phyloP scores from a whole-genome alignment of 2,888 invertebrate genomes.

The Lasioglossum villosulum region DNA sequence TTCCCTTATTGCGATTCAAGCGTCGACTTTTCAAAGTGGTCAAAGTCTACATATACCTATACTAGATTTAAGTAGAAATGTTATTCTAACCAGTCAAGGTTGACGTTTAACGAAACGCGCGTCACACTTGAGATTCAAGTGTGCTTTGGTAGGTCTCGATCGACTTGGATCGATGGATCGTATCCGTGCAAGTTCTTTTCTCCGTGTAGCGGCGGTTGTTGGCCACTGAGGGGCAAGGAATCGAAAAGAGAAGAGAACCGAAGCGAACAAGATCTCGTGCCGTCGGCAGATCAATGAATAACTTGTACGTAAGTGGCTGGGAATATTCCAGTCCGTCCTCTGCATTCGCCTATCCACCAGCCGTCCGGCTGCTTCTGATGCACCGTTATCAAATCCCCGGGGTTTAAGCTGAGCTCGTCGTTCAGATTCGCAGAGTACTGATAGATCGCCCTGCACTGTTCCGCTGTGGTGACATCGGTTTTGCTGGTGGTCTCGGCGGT shows the following conservation, averaged over 20 bases:
- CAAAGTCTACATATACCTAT: background rate
- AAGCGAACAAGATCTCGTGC: background rate
- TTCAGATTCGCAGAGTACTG: constrained; percentile 94
- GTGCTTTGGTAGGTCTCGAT: constrained; percentile 36
- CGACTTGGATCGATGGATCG: background rate
- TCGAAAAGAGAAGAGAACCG: background rate
- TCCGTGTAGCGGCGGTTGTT: background rate
- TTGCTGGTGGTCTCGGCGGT: constrained; percentile 52
- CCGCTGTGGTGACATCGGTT: constrained; percentile 64
- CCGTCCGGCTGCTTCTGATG: constrained; percentile 96
- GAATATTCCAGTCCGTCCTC: constrained; percentile 94
- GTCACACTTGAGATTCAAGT: constrained; percentile 11
- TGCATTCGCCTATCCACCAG: constrained; percentile 97
- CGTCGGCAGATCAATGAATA: constrained; percentile 83
- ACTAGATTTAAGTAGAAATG: background rate
- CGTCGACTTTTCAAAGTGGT: background rate
- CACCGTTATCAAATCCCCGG: constrained; percentile 94
- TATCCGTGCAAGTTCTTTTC: background rate
- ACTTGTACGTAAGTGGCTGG: constrained; percentile 97
- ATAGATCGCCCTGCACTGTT: constrained; percentile 93
- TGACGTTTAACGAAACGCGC: constrained; percentile 8
- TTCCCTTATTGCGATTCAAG: background rate
- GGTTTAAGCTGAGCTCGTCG: constrained; percentile 90
- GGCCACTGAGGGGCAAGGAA: background rate
- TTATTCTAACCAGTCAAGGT: constrained; percentile 8